Percentiles rank a stretch among this genome's conserved stretches.
phyloP scores from a whole-genome alignment of 2,888 invertebrate genomes.

The Rhogogaster chlorosoma region DNA sequence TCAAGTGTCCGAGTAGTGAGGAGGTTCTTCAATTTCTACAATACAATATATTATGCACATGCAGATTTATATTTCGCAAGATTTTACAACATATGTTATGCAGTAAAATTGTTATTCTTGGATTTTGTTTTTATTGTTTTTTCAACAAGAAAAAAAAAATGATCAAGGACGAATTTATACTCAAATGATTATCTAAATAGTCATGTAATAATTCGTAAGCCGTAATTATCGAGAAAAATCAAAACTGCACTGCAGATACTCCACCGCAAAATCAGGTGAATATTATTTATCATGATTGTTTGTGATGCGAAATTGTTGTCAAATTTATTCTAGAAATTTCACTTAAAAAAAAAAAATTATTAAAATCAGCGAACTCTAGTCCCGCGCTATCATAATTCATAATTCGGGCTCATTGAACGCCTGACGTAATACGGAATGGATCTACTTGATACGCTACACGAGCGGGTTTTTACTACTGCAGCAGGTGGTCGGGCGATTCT shows the following conservation, averaged over 20 bases:
- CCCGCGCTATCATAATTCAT: not conserved
- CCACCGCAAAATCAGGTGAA: not conserved
- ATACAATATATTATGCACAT: not conserved
- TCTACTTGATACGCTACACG: not conserved
- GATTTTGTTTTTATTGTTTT: not conserved
- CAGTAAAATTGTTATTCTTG: not conserved
- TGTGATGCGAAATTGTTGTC: not conserved
- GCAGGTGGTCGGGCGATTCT: not conserved
- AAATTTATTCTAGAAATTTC: too few relatives aligned
- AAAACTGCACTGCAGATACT: not conserved
- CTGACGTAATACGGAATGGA: not conserved
- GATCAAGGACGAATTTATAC: not conserved
- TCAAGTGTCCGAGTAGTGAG: slow-evolving; percentile 15
- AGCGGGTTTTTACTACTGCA: not conserved
- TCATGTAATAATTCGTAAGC: not conserved
- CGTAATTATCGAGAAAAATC: not conserved
- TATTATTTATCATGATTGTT: not conserved
- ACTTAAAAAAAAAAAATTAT: too few relatives aligned
- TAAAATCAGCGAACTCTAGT: not conserved
- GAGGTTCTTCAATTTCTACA: not conserved
- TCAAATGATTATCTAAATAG: not conserved
- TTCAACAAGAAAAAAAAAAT: not conserved
- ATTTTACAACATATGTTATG: not conserved
- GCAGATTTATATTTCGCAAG: not conserved
- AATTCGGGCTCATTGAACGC: not conserved